Conservation (phyloP, 2,113 vertebrate species). For the Cinclus cinclus region DNA sequence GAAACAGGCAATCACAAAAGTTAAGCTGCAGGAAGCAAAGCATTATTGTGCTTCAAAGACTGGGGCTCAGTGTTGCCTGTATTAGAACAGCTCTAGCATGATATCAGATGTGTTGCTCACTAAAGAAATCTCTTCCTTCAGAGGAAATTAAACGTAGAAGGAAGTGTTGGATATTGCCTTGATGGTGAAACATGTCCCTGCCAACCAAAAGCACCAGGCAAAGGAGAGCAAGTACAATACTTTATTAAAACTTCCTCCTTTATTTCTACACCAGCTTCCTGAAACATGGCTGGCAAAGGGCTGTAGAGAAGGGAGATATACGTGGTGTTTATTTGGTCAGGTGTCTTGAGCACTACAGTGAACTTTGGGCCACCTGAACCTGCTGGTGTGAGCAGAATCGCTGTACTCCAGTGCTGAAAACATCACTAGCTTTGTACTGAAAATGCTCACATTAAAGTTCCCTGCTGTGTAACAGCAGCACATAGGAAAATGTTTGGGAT, state of each 20-base stretch:
- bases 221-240: background rate
- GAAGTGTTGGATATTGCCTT: background rate
- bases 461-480: background rate
- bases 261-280: background rate
- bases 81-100: background rate
- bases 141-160: background rate
- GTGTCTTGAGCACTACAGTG: background rate
- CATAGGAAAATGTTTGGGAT: background rate
- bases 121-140: background rate
- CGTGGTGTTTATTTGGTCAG: background rate
- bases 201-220: conserved; percentile 34
- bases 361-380: background rate
- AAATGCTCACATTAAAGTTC: background rate
- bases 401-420: background rate
- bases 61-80: background rate
- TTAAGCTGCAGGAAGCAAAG: background rate
- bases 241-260: background rate
- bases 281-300: background rate
- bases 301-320: background rate
- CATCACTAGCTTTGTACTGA: background rate
- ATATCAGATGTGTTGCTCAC: background rate
- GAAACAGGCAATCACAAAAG: rapidly evolving
- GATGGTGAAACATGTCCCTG: rapidly evolving
- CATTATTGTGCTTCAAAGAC: background rate
- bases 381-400: rapidly evolving